Evolutionary conservation across 2,113 vertebrate species (phyloP).

Genomic region (Xiphophorus hellerii): DNA sequence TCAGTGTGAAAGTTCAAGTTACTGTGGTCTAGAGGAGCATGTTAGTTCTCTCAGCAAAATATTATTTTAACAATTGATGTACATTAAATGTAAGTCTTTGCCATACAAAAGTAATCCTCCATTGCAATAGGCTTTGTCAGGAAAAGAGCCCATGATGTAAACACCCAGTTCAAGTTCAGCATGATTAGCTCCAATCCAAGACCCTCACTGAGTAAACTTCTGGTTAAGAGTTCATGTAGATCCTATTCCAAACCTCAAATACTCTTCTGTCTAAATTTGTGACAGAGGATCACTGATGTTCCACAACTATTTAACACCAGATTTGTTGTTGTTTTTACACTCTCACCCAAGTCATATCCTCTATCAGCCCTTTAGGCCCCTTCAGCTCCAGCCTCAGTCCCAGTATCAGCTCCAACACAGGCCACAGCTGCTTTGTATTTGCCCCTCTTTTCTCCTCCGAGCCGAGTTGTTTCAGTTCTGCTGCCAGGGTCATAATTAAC

Average conservation of each 20-base stretch:
- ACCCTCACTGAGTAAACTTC: too few species aligned
- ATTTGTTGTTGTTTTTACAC: not conserved
- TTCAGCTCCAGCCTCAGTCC: not conserved
- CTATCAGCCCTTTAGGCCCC: not conserved
- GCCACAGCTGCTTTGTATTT: constrained; percentile 88
- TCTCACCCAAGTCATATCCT: not conserved
- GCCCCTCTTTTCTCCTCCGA: constrained; percentile 83
- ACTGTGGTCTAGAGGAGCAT: not conserved
- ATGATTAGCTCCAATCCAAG: not conserved
- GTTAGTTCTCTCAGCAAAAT: too few species aligned
- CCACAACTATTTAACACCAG: not conserved
- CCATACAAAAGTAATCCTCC: not conserved
- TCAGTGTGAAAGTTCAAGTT: not conserved
- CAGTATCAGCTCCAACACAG: not conserved
- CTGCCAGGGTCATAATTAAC: constrained; percentile 86
- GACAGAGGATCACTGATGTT: not conserved
- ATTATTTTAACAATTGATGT: not conserved
- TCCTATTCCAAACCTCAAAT: not conserved
- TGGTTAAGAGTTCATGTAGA: not conserved
- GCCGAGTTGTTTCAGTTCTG: constrained; percentile 81
- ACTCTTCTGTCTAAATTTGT: not conserved
- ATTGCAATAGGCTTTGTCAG: not conserved
- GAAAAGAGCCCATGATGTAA: not conserved
- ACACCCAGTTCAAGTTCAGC: not conserved
- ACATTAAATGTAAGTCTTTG: not conserved